A percentile compares a stretch with the other conserved stretches of the same genome.
These are phyloP conservation scores for Corvus hawaiiensis DNA, from an alignment of 2,113 vertebrate species.

Conservation along the genomic window DNA sequence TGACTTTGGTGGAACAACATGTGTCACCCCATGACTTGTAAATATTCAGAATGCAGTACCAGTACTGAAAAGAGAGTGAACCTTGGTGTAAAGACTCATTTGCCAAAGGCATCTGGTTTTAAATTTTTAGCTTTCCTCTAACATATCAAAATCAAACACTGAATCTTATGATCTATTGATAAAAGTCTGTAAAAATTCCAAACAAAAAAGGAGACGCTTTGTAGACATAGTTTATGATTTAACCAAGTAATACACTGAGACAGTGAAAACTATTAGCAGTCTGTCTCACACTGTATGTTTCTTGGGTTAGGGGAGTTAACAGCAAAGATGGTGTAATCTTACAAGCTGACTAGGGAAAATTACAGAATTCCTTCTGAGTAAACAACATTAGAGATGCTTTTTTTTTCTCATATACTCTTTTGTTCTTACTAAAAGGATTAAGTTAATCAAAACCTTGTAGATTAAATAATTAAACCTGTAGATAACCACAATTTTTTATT, in stretches of 20 bases:
- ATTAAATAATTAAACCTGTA: slow-evolving; percentile 76
- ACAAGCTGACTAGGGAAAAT: slow-evolving; percentile 40
- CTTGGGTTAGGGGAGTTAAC: slow-evolving; percentile 51
- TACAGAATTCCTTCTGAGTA: slow-evolving; percentile 29
- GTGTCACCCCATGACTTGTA: background rate
- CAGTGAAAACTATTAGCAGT: slow-evolving; percentile 40
- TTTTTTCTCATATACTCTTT: background rate
- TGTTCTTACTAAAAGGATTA: slow-evolving; percentile 57
- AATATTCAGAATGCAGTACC: background rate
- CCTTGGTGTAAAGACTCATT: background rate
- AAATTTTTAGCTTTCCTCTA: background rate
- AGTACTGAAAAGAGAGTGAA: background rate
- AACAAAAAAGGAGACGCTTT: background rate
- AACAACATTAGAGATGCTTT: background rate
- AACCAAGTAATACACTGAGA: background rate
- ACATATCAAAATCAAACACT: background rate
- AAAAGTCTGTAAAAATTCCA: background rate
- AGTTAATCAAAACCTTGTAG: slow-evolving; percentile 73
- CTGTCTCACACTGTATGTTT: slow-evolving; percentile 34
- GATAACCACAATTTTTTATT: slow-evolving; percentile 67
- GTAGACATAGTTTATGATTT: background rate
- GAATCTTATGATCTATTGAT: background rate
- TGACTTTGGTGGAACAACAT: background rate
- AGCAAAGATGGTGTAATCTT: slow-evolving; percentile 48
- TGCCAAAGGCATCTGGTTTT: background rate